Conservation (phyloP, 2,888 invertebrate genomes). For the Lasioglossum pauxillum region DNA sequence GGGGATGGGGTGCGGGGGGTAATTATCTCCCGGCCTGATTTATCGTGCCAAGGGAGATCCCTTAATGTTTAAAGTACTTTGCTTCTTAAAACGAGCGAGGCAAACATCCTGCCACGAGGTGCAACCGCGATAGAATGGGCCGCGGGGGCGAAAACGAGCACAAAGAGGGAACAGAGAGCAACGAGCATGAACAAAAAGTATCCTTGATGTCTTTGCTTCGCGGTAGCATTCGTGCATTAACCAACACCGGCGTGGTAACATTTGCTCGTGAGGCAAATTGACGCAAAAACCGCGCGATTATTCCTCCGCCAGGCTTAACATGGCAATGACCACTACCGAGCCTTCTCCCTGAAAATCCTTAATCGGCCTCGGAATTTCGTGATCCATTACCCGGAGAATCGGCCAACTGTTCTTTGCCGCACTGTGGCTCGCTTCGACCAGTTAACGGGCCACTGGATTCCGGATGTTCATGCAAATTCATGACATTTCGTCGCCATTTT, state of each 20-base stretch:
- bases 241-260: constrained; percentile 20
- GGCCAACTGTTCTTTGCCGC: neutral
- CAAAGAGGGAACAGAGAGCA: neutral
- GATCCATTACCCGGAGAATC: constrained; percentile 13
- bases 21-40: constrained; percentile 49
- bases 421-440: neutral
- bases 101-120: neutral
- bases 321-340: neutral
- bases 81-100: constrained; percentile 26
- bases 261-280: constrained; percentile 36
- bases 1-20: neutral
- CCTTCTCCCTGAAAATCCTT: constrained; percentile 41
- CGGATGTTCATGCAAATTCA: constrained; percentile 7
- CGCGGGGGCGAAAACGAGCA: neutral
- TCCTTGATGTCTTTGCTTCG: constrained; percentile 53
- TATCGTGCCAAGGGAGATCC: constrained; percentile 40
- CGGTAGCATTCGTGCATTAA: constrained; percentile 48
- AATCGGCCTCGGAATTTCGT: constrained; percentile 41
- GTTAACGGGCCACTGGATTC: neutral
- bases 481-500: neutral
- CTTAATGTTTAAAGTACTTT: constrained; percentile 51
- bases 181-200: constrained; percentile 4
- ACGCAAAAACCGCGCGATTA: constrained; percentile 51
- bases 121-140: neutral
- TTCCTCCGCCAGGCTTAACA: constrained; percentile 18